phyloP scores from a whole-genome alignment of 2,113 vertebrate genomes.

The Planiliza haematocheilus region DNA sequence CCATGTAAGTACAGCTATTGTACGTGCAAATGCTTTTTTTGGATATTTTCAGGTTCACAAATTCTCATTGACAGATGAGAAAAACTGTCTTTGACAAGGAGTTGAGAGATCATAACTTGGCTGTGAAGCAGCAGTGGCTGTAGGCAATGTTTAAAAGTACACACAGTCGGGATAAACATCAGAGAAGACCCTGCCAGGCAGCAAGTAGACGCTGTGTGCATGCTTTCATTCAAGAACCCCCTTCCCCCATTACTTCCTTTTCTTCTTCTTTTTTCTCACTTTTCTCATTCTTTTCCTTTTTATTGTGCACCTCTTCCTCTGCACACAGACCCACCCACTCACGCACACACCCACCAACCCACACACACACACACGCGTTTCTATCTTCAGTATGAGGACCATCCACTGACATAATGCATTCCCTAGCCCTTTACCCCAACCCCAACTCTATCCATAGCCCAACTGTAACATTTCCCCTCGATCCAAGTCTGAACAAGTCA shows the following conservation, averaged over 20 bases:
- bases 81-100: slow-evolving; percentile 56
- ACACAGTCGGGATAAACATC: slow-evolving; percentile 64
- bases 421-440: too few species aligned
- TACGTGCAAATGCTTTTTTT: slow-evolving; percentile 26
- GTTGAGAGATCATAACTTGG: slow-evolving; percentile 61
- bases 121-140: slow-evolving; percentile 58
- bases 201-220: slow-evolving; percentile 50
- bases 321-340: background rate
- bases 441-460: too few species aligned
- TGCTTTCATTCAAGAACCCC: slow-evolving; percentile 29
- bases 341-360: background rate
- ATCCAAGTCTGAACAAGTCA: too few species aligned
- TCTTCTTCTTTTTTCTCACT: background rate
- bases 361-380: background rate
- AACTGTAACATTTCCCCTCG: too few species aligned
- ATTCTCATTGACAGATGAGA: slow-evolving; percentile 49
- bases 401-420: too few species aligned
- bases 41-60: slow-evolving; percentile 29
- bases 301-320: background rate
- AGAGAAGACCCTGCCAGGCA: slow-evolving; percentile 61
- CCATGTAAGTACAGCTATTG: too few species aligned
- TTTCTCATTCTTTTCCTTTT: slow-evolving; percentile 8
- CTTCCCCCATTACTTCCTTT: background rate
- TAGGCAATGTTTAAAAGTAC: slow-evolving; percentile 65
- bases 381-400: too few species aligned